Evolutionary conservation across 2,888 invertebrate genomes (phyloP).

Genomic region (Syrphus vitripennis): DNA sequence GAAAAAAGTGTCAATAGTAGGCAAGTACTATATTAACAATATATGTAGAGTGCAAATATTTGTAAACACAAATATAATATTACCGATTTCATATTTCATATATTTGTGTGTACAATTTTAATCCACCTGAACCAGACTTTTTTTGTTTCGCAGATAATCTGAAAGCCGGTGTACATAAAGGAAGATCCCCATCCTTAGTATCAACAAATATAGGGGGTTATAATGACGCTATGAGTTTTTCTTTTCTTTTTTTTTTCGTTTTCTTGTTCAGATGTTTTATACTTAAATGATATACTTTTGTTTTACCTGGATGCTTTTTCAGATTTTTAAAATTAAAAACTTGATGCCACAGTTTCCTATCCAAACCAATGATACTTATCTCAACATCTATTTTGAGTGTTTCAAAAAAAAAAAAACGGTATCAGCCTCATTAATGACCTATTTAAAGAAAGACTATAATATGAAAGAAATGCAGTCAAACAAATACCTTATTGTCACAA

Average conservation of each 20-base stretch:
- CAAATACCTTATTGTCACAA: neutral
- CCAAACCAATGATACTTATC: neutral
- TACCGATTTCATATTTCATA: neutral
- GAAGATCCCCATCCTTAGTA: conserved; percentile 8
- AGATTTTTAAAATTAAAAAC: neutral
- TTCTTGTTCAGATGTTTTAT: neutral
- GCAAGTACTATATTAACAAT: neutral
- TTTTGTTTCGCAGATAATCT: neutral
- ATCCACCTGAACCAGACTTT: neutral
- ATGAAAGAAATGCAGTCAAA: neutral
- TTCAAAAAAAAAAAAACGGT: neutral
- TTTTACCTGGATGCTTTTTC: neutral
- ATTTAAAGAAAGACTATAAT: neutral
- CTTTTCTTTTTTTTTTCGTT: conserved; percentile 4
- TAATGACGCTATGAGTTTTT: neutral
- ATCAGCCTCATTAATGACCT: neutral
- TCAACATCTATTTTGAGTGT: neutral
- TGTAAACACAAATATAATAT: neutral
- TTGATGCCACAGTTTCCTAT: neutral
- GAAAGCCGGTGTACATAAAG: neutral
- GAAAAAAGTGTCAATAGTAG: neutral
- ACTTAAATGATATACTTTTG: conserved; percentile 5
- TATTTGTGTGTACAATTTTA: neutral
- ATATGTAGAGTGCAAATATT: neutral
- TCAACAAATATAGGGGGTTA: neutral